Conservation (phyloP, 2,113 vertebrate species). For the Athene noctua region DNA sequence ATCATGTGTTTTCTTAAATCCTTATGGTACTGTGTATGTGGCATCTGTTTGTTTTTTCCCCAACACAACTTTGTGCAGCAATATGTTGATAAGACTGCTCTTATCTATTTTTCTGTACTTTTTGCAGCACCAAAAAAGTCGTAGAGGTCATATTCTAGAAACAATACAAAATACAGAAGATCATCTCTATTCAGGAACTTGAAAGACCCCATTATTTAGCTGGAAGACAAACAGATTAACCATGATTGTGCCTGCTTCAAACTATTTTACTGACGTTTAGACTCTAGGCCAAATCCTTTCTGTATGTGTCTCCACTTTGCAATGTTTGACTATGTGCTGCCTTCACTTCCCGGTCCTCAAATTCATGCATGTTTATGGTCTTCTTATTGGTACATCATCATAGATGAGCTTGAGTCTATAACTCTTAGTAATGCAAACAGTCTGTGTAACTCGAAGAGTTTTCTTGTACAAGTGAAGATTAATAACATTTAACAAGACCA, state of each 20-base stretch:
- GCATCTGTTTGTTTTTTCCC: slow-evolving; percentile 25
- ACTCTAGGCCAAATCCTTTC: background rate
- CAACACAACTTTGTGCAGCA: background rate
- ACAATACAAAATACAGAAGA: background rate
- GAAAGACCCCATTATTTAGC: background rate
- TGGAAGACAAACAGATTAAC: background rate
- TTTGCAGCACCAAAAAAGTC: background rate
- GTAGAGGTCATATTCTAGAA: background rate
- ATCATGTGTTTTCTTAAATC: background rate
- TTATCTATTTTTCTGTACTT: background rate
- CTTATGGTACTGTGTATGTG: background rate
- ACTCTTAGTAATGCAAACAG: background rate
- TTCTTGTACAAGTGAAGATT: background rate
- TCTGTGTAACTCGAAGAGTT: background rate
- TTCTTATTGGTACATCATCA: background rate
- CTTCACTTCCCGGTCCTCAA: background rate
- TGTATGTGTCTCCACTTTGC: background rate
- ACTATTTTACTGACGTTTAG: background rate
- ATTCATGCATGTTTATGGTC: background rate
- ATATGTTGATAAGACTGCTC: background rate
- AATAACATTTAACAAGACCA: slow-evolving; percentile 2
- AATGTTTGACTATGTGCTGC: background rate
- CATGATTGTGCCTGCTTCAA: background rate
- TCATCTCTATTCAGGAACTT: background rate
- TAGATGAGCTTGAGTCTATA: background rate